A percentile compares a stretch with the other conserved stretches of the same genome.
Conservation (phyloP, 2,888 invertebrate species). For the Xiphydria camelus region DNA sequence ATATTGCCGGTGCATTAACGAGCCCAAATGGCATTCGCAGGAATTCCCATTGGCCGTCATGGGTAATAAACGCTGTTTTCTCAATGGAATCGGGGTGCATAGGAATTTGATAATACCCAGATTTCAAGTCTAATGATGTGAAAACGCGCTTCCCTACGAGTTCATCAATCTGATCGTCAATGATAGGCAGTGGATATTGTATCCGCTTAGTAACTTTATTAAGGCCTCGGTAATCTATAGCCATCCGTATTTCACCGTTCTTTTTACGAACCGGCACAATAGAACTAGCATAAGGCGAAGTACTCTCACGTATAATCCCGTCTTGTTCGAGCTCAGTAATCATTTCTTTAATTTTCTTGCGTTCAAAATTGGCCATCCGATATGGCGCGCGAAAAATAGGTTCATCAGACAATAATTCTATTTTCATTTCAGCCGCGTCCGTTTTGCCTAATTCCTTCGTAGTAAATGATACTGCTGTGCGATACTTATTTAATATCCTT, state of each 20-base stretch:
- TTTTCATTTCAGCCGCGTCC: conserved; percentile 6
- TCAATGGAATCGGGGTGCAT: conserved; percentile 38
- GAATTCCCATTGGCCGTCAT: conserved; percentile 50
- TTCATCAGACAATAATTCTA: not conserved
- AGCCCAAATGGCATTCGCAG: conserved; percentile 51
- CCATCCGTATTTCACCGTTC: too few species aligned
- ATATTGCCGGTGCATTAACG: conserved; percentile 47
- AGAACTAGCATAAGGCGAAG: too few species aligned
- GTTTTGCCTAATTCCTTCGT: conserved; percentile 14
- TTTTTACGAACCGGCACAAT: too few species aligned
- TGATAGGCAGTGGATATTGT: conserved; percentile 47
- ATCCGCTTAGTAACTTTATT: too few species aligned
- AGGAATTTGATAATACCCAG: conserved; percentile 46
- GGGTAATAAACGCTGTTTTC: conserved; percentile 49
- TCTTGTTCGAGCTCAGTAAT: conserved; percentile 39
- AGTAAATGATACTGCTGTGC: conserved; percentile 1
- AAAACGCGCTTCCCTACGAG: conserved; percentile 36
- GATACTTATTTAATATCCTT: conserved; percentile 1
- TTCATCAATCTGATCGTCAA: conserved; percentile 47
- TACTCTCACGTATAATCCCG: too few species aligned
- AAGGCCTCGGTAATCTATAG: too few species aligned
- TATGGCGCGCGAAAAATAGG: conserved; percentile 23
- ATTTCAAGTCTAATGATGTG: conserved; percentile 41
- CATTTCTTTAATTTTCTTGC: conserved; percentile 25
- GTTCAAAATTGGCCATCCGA: conserved; percentile 21